phyloP scores from a whole-genome alignment of 1,140 invertebrate genomes.

The Aphelenchoides besseyi region DNA sequence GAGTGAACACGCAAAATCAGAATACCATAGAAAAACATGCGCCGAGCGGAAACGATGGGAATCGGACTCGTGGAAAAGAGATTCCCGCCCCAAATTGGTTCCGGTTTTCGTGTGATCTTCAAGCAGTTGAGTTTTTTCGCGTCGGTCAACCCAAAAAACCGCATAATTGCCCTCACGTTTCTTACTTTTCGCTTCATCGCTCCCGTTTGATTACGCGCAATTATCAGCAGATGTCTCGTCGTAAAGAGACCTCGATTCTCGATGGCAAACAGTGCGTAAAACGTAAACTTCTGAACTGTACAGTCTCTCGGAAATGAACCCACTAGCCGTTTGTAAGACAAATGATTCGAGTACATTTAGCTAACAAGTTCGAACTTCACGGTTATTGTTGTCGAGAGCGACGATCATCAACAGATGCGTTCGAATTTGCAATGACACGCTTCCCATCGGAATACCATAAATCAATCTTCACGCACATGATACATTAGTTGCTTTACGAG shows the following conservation, averaged over 20 bases:
- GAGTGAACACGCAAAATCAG: neutral
- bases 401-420: constrained; percentile 5
- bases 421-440: neutral
- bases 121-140: neutral
- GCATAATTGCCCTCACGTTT: constrained; percentile 3
- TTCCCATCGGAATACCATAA: neutral
- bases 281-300: too few species aligned
- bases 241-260: too few species aligned
- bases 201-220: neutral
- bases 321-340: too few species aligned
- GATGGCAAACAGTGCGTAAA: too few species aligned
- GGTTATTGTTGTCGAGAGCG: too few species aligned
- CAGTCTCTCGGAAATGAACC: too few species aligned
- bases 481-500: too few species aligned
- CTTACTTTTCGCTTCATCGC: neutral
- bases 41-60: neutral
- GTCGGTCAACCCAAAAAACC: neutral
- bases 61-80: neutral
- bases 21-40: neutral
- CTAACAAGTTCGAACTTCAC: too few species aligned
- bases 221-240: too few species aligned
- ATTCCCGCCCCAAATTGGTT: constrained; percentile 1
- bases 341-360: too few species aligned
- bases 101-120: constrained; percentile 3
- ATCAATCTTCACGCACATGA: neutral